A percentile compares a stretch with the other conserved stretches of the same genome.
Evolutionary conservation across 2,888 invertebrate genomes (phyloP).

Genomic region (Philaethria dido): DNA sequence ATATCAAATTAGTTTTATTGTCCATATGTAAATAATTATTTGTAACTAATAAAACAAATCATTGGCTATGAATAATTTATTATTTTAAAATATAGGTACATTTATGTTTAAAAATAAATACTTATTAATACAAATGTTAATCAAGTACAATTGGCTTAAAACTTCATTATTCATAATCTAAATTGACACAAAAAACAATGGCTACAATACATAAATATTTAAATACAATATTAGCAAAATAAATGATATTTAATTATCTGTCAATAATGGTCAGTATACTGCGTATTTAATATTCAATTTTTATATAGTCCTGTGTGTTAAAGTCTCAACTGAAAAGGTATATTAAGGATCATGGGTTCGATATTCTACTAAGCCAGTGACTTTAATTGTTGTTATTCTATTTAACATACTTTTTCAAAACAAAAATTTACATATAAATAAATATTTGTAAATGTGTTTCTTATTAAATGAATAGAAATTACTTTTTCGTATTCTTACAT

Average conservation of each 20-base stretch:
- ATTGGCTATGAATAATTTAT: background rate
- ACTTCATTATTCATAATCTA: conserved; percentile 1
- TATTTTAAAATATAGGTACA: conserved; percentile 6
- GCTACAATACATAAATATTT: background rate
- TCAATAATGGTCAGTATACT: no score
- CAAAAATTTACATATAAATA: background rate
- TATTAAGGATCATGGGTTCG: background rate
- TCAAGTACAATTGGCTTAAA: background rate
- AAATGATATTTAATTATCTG: no score
- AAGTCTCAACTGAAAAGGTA: no score
- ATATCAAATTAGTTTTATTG: no score
- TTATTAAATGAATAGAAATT: background rate
- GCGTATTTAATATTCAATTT: no score
- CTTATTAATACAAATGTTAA: background rate
- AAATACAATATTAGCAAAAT: background rate
- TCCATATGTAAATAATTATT: background rate
- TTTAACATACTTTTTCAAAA: background rate
- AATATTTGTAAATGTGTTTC: background rate
- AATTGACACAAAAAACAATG: background rate
- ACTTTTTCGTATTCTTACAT: background rate
- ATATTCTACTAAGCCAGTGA: no score
- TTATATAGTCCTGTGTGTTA: no score
- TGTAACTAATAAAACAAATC: background rate
- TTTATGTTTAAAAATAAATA: background rate
- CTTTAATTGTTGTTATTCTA: no score